Evolutionary conservation across 2,797 vertebrate genomes (phyloP), one percentile per base, ranked within the genome.

Genomic region (Thalassophryne amazonica): DNA sequence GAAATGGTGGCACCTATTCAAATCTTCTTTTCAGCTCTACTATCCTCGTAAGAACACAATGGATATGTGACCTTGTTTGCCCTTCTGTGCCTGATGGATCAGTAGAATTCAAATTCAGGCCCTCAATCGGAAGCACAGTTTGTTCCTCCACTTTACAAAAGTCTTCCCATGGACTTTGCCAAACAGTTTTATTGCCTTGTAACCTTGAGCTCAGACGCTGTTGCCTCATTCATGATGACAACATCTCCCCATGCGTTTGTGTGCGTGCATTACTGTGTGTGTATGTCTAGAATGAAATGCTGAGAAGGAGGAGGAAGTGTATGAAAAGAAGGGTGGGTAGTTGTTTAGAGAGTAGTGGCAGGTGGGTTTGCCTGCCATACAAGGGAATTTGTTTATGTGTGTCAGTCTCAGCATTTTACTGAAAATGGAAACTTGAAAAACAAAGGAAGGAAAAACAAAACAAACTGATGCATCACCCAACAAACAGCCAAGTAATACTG

Each of bases 131-230:
- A 76, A 80, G 78, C 64, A 54, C 62, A 34, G 58, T 61, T 78
- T 17, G 51, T 80, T 77, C 66, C 73, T 60, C 27, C 7, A 62
- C 54, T 49, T 20, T 68, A 78, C 64, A 76, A 79, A 84, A 80
- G 69, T 77, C 75, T 81, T 83, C 80, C 76, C 81, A 85, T 76
- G 78, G 81, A 69, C 73, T 55, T 48, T 63, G 77, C 79, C 83
- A 85, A 84, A 75, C 60, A 37, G 37, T 73, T 83, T 83, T 81
- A 86, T 73, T 84, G 71, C 84, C 76, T 82, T 84, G 86, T 86
- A 85, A 87, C 77, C 82, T 76, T 66, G 42, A 74, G 69, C 74
- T 82, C 65, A 80, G 80, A 81, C 76, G 65, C 72, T 76, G 75
- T 79, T 73, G 68, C 79, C 71, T 82, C 64, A 65, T 73, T 79